These are phyloP conservation scores for Amblyjoppa fuscipennis DNA, from an alignment of 2,888 invertebrate species.

Conservation along the genomic window DNA sequence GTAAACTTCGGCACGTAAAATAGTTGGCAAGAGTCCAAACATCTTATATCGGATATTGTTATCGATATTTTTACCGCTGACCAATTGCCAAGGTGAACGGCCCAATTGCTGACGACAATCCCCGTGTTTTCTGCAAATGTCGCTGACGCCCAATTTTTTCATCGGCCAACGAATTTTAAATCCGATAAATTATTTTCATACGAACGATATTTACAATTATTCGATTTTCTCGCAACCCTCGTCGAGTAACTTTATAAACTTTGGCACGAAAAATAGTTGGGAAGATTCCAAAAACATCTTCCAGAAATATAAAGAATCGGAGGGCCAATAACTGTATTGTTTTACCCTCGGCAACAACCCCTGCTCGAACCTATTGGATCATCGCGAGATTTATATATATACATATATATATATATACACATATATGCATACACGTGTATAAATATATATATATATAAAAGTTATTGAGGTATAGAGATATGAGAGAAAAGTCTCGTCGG, in stretches of 20 bases:
- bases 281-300: background rate
- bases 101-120: background rate
- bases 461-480: conserved; percentile 8
- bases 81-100: background rate
- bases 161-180: background rate
- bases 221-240: background rate
- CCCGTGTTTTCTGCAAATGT: background rate
- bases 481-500: conserved; percentile 23
- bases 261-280: conserved; percentile 4
- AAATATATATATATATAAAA: conserved; percentile 4
- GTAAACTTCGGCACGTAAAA: background rate
- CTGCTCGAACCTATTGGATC: conserved; percentile 8
- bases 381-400: conserved; percentile 12
- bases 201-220: background rate
- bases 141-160: background rate
- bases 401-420: conserved; percentile 2
- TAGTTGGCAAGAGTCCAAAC: background rate
- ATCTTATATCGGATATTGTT: too few relatives aligned
- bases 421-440: conserved; percentile 3
- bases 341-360: conserved; percentile 1
- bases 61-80: too few relatives aligned
- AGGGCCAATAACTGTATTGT: background rate
- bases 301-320: background rate
- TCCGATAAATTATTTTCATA: background rate
- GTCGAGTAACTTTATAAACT: background rate